Evolutionary conservation across 1,140 invertebrate species (phyloP).

Genomic region (Archegozetes longisetosus): DNA sequence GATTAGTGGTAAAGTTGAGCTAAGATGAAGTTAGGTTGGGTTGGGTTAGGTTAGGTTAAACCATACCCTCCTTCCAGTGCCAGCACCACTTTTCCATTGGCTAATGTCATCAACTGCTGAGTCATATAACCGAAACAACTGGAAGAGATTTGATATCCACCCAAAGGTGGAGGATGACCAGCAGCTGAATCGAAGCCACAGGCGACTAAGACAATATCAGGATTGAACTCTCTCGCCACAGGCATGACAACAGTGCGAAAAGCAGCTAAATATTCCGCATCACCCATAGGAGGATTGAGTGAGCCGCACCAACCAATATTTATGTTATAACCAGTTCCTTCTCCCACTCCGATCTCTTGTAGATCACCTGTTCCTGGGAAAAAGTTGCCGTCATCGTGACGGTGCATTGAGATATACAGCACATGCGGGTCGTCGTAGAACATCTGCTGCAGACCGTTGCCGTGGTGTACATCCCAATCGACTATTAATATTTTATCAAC

Average conservation of each 20-base stretch:
- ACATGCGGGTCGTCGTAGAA: constrained; percentile 91
- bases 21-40: not conserved
- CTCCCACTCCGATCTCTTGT: constrained; percentile 60
- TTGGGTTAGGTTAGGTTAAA: not conserved
- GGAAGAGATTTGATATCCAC: constrained; percentile 81
- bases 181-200: constrained; percentile 92
- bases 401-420: constrained; percentile 91
- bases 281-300: constrained; percentile 75
- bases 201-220: constrained; percentile 87
- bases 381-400: constrained; percentile 98
- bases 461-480: constrained; percentile 99
- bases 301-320: constrained; percentile 92
- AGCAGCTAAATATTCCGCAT: constrained; percentile 94
- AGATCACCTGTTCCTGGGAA: constrained; percentile 93
- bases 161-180: constrained; percentile 84
- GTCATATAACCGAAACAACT: constrained; percentile 96
- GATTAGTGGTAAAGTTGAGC: not conserved
- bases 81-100: constrained; percentile 58
- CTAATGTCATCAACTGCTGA: constrained; percentile 71
- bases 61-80: constrained; percentile 30
- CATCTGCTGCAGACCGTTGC: constrained; percentile 96
- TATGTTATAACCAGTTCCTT: constrained; percentile 82
- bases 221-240: constrained; percentile 77
- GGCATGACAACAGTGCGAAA: constrained; percentile 83
- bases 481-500: constrained; percentile 82